These are phyloP conservation scores for Melanargia galathea DNA, from an alignment of 2,888 invertebrate species.

Conservation along the genomic window DNA sequence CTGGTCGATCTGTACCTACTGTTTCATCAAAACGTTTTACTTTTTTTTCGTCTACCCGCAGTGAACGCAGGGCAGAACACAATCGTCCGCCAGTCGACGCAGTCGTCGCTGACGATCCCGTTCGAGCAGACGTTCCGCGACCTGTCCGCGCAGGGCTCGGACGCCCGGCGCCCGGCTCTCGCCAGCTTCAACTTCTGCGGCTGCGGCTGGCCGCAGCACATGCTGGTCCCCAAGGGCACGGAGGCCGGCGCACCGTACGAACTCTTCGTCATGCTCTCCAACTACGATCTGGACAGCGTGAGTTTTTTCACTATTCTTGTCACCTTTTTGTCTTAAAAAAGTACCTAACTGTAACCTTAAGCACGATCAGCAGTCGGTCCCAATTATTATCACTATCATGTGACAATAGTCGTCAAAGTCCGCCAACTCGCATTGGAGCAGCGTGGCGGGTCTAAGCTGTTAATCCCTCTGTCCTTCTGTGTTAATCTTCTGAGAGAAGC, in stretches of 20 bases:
- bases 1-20: no score
- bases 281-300: conserved; percentile 73
- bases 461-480: no score
- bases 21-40: no score
- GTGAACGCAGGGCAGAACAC: conserved; percentile 82
- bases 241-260: conserved; percentile 64
- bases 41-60: no score
- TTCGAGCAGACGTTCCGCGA: conserved; percentile 83
- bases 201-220: conserved; percentile 84
- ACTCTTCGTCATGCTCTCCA: conserved; percentile 76
- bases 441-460: no score
- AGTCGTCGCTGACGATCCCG: conserved; percentile 83
- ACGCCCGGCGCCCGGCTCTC: conserved; percentile 51
- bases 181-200: conserved; percentile 83
- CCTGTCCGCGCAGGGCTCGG: conserved; percentile 58
- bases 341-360: no score
- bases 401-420: no score
- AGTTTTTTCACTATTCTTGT: conserved; percentile 39
- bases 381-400: no score
- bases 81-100: conserved; percentile 80
- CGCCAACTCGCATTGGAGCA: no score
- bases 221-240: conserved; percentile 80
- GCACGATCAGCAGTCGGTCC: no score
- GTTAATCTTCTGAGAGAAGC: no score
- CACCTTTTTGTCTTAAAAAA: not conserved